Base-by-base conservation (phyloP, 2,888 invertebrate species). In the Netelia melanura region DNA sequence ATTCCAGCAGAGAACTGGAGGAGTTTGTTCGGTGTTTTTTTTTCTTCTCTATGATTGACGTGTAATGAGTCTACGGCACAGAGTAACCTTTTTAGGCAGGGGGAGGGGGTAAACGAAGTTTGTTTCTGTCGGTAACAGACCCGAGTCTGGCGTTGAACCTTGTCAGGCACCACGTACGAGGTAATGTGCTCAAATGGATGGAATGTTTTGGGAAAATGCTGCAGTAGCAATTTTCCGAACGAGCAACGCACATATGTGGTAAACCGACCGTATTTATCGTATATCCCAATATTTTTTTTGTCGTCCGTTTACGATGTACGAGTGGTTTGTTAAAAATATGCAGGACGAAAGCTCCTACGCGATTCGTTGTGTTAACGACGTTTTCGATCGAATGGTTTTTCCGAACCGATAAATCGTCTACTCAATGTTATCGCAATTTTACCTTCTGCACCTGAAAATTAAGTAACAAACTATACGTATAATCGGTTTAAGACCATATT, bases 31-130 rank as follows among this genome's bases (percentile, higher is more conserved):
- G 8, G 6, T 11, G 14, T n/a, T 58, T n/a, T 58, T 25, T 44
- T 14, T 78, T 52, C 17, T 43, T n/a, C 62, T 48, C 3, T 14
- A 48, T 3, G 10, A 48, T 67, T 67, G 44, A 14, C 25, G 17
- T 68, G 17, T 56, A 77, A 75, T 64, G 64, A 38, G 64, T 54
- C 48, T 38, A 5, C 48, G 54, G 54, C 54, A 38, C 21, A n/a
- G 25, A 8, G 68, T 25, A 52, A 23, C 58, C 23, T 8, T 23
- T 10, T 21, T 25, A 6, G 67, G 3, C 25, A 1, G 14, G 14
- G 9, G 14, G 68, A 48, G 14, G 2, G 8, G 68, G 21, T 48
- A 14, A 48, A 9, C 30, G 30, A n/a, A 8, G 11, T 43, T 64
- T 44, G n/a, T 21, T 17, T 17, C 8, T 25, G 30, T 21, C 64